A percentile compares a stretch with the other conserved stretches of the same genome.
Conservation (phyloP, 2,797 vertebrate genomes). For the Spheniscus humboldti region DNA sequence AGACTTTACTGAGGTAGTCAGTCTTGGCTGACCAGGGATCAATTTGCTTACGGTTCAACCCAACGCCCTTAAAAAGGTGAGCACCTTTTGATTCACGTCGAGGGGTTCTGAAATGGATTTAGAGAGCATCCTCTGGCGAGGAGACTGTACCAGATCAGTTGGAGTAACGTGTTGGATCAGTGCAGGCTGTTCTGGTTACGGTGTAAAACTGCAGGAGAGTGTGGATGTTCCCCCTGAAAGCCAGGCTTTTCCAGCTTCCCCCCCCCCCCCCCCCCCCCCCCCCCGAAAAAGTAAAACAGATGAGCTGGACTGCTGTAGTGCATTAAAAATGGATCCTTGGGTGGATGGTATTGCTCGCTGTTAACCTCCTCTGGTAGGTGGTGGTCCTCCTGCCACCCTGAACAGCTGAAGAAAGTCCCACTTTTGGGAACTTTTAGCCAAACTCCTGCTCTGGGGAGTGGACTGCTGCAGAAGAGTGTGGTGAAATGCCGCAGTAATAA, state of each 20-base stretch:
- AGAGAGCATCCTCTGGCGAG: rapidly evolving
- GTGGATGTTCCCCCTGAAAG: rapidly evolving
- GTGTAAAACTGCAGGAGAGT: not conserved
- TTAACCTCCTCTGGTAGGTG: not conserved
- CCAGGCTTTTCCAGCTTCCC: not conserved
- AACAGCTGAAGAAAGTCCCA: not conserved
- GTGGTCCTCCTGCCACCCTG: not conserved
- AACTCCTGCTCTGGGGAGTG: not conserved
- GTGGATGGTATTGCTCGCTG: not conserved
- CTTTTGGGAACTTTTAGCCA: not conserved
- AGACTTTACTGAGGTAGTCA: not conserved
- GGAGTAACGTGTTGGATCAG: not conserved
- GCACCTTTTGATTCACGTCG: not conserved
- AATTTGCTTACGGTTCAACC: not conserved
- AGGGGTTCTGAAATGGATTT: not conserved
- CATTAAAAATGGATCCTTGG: not conserved
- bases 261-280: no score
- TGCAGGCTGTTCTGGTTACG: not conserved
- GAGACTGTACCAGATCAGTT: not conserved
- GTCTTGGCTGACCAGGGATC: not conserved
- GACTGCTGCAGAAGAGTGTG: not conserved
- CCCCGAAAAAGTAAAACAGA: not conserved
- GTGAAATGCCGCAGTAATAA: not conserved
- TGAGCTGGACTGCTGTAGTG: not conserved
- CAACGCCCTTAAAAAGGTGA: not conserved